These are phyloP conservation scores for Pomacea canaliculata DNA, from an alignment of 2,888 invertebrate genomes.

Conservation along the genomic window DNA sequence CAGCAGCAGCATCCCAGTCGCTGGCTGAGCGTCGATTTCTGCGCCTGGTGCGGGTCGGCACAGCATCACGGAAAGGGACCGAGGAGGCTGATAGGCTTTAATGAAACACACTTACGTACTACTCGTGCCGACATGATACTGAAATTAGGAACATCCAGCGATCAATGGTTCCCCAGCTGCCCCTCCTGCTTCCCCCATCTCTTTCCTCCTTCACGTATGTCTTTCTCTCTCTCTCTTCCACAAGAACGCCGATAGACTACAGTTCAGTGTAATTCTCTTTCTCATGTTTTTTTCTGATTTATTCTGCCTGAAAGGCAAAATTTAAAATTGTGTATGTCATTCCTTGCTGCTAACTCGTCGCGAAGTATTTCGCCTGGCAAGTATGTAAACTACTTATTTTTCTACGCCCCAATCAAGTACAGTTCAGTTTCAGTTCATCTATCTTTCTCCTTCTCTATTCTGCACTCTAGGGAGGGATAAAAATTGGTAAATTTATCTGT, in stretches of 20 bases:
- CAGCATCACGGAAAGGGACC: slow-evolving; percentile 3
- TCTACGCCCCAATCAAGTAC: no score
- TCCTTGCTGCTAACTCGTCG: no score
- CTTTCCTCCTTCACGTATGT: neutral
- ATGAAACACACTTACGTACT: slow-evolving; percentile 22
- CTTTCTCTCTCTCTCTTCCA: slow-evolving; percentile 6
- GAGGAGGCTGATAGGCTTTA: slow-evolving; percentile 11
- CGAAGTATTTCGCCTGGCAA: no score
- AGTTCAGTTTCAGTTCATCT: no score
- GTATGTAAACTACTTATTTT: no score
- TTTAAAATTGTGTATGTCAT: no score
- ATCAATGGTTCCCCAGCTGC: slow-evolving; percentile 6
- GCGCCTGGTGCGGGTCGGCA: slow-evolving; percentile 1
- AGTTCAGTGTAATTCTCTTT: neutral
- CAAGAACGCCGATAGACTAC: neutral
- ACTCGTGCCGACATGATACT: slow-evolving; percentile 16
- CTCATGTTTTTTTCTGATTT: no score
- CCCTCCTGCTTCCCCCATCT: neutral
- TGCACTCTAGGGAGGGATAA: no score
- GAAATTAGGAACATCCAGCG: slow-evolving; percentile 5
- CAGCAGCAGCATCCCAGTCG: no score
- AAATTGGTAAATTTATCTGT: no score
- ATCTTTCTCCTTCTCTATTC: no score
- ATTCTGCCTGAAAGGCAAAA: no score
- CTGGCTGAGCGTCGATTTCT: neutral